These are phyloP conservation scores for Cotesia congregata DNA, from an alignment of 2,888 invertebrate species.

Conservation along the genomic window DNA sequence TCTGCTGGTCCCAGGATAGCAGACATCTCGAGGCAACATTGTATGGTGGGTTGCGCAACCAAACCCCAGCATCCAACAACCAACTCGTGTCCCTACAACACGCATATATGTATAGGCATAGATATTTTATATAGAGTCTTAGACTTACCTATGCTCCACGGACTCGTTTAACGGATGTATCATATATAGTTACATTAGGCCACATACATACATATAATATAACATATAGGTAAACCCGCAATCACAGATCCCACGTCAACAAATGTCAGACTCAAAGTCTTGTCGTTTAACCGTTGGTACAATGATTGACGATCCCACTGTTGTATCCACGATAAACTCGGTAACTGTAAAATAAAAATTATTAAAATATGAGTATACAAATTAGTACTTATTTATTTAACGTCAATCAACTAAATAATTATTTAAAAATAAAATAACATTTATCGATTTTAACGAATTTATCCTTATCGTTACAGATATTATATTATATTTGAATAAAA, in stretches of 20 bases:
- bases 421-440: background rate
- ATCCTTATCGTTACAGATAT: background rate
- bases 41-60: constrained; percentile 55
- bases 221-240: constrained; percentile 2
- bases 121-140: too few relatives aligned
- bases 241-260: constrained; percentile 17
- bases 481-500: background rate
- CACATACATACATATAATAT: background rate
- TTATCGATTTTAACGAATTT: constrained; percentile 1
- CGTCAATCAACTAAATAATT: constrained; percentile 2
- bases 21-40: constrained; percentile 63
- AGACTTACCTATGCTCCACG: background rate
- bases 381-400: constrained; percentile 22
- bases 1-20: constrained; percentile 33
- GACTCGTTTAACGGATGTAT: constrained; percentile 25
- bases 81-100: constrained; percentile 23
- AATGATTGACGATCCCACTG: background rate
- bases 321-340: background rate
- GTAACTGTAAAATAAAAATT: background rate
- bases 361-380: constrained; percentile 12
- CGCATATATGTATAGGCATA: background rate
- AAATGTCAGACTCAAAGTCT: constrained; percentile 14
- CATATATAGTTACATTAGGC: constrained; percentile 10
- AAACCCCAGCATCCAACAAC: background rate
- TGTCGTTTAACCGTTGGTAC: background rate